Conservation (phyloP, 2,888 invertebrate genomes). For the Drosophila borborema region DNA sequence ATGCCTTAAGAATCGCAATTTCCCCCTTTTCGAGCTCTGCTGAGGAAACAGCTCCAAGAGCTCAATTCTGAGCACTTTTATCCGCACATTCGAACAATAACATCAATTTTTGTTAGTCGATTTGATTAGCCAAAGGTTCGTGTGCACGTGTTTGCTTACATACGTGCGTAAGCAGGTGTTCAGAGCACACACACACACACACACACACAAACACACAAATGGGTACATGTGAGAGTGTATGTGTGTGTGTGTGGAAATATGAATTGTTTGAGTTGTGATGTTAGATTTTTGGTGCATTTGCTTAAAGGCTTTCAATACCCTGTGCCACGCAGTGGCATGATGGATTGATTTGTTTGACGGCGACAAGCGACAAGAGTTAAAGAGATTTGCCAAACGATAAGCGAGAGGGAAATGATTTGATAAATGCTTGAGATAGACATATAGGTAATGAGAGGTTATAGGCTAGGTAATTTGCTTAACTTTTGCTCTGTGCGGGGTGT, state of each 20-base stretch:
- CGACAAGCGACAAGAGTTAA: background rate
- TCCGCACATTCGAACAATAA: slow-evolving; percentile 32
- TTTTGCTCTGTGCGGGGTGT: background rate
- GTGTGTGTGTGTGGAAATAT: slow-evolving; percentile 11
- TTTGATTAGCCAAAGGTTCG: slow-evolving; percentile 60
- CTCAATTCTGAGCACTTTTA: slow-evolving; percentile 33
- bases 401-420: background rate
- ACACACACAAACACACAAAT: background rate
- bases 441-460: background rate
- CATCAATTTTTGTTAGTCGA: slow-evolving; percentile 61
- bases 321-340: background rate
- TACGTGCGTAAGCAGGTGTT: slow-evolving; percentile 6
- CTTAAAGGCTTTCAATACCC: slow-evolving; percentile 11
- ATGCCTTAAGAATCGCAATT: background rate
- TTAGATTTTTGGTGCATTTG: background rate
- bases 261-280: slow-evolving; percentile 7
- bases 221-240: background rate
- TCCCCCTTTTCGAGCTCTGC: background rate
- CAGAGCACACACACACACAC: background rate
- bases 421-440: background rate
- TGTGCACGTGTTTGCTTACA: slow-evolving; percentile 9
- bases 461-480: background rate
- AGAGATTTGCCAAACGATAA: background rate
- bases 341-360: background rate
- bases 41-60: slow-evolving; percentile 5